Conservation (phyloP, 2,113 vertebrate genomes). For the Peromyscus maniculatus region DNA sequence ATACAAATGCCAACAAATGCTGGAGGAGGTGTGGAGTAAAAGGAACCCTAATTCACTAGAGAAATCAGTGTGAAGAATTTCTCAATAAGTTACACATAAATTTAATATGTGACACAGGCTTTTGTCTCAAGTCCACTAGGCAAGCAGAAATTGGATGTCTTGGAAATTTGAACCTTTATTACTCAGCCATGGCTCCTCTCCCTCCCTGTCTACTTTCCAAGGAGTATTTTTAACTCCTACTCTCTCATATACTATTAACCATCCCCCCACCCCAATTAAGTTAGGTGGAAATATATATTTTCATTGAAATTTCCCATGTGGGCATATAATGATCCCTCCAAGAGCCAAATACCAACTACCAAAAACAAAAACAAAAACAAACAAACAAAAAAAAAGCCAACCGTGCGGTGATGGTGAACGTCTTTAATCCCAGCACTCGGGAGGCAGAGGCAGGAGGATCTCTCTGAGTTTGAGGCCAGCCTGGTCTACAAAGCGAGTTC, state of each 20-base stretch:
- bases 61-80: neutral
- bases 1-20: neutral
- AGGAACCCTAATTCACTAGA: neutral
- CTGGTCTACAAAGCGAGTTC: no score
- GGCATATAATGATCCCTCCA: neutral
- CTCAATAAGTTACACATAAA: neutral
- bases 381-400: no score
- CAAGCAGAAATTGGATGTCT: neutral
- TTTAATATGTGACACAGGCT: neutral
- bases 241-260: neutral
- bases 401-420: no score
- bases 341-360: neutral
- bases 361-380: neutral
- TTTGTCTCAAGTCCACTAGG: neutral
- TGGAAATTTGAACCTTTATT: neutral
- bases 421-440: no score
- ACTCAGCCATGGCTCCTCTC: neutral
- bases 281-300: neutral
- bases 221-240: neutral
- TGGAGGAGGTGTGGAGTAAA: neutral
- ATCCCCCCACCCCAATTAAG: no score
- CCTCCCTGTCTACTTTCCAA: neutral
- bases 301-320: neutral
- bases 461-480: no score
- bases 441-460: no score